These are phyloP conservation scores for Grammomys dolichurus DNA, from an alignment of 2,113 vertebrate species.

Conservation along the genomic window DNA sequence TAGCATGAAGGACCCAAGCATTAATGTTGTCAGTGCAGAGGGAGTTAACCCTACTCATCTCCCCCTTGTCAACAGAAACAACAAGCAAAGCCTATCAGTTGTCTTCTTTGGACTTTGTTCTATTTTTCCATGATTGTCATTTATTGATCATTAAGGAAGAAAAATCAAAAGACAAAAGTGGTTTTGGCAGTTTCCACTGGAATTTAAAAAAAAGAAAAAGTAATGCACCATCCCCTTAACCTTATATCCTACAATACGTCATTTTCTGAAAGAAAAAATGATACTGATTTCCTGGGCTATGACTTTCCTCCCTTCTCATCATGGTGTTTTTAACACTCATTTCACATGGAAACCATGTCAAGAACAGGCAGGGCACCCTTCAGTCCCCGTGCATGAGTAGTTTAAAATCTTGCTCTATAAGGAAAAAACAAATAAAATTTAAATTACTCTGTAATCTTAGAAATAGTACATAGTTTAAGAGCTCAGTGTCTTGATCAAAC, in stretches of 20 bases:
- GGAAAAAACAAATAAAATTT: not conserved
- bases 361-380: not conserved
- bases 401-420: not conserved
- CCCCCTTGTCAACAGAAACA: not conserved
- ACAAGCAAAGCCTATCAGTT: not conserved
- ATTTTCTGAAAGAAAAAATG: not conserved
- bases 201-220: constrained; percentile 1
- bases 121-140: not conserved
- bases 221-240: not conserved
- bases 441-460: not conserved
- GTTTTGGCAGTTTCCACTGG: not conserved
- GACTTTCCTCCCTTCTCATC: not conserved
- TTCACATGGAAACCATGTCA: not conserved
- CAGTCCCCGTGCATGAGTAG: not conserved
- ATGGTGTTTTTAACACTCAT: not conserved
- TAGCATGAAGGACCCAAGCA: not conserved
- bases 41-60: not conserved
- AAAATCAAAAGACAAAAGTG: not conserved
- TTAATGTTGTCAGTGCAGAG: not conserved
- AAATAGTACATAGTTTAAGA: not conserved
- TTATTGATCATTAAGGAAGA: constrained; percentile 36
- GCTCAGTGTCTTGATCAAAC: not conserved
- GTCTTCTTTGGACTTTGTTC: not conserved
- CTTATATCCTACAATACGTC: constrained; percentile 31
- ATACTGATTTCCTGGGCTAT: not conserved